Base-by-base conservation (phyloP, 2,888 invertebrate genomes). In the Cepaea hortensis region DNA sequence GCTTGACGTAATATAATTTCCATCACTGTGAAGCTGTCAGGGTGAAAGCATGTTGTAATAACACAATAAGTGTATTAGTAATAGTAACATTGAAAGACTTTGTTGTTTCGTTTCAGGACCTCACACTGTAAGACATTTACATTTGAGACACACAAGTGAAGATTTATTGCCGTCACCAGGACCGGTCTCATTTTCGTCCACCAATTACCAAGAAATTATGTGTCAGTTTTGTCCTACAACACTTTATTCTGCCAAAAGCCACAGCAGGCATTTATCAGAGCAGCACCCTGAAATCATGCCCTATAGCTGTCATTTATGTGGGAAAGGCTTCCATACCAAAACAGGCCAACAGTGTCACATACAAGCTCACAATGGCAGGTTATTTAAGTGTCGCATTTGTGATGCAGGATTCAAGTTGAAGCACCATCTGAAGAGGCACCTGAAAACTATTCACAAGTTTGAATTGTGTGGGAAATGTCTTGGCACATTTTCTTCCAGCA, bases 351-450 rank as follows among this genome's bases (percentile, higher is more conserved):
- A 80, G 6, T 50, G 48, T 55, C 86, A 86, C 77, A 85, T 80
- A 62, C 55, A 70, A 48, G 77, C 55, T 7, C 87, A 87, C 65
- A 70, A n/a, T 23, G 81, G 84, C n/a, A 77, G 84, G 18, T 23
- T 7, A 35, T 87, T 84, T 70, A n/a, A 7, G 15, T 87, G 87
- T 50, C 18, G 20, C 55, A 15, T 80, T 15, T 87, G 87, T 75
- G 68, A 75, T 23, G 46, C 84, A n/a, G 73, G 68, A 18, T 87
- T 87, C 84, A 87, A 84, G n/a, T 48, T 81, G 20, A 87, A 87
- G 46, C 84, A 84, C 50, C 87, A 87, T 70, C 77, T 87, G 23
- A 87, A 87, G 50, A 72, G 65, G 46, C 87, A 87, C 73, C 65
- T 87, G 13, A 84, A 68, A 62, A 65, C 11, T 70, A 55, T 83